Conservation (phyloP, 1,140 invertebrate genomes). For the Carposina sasakii region DNA sequence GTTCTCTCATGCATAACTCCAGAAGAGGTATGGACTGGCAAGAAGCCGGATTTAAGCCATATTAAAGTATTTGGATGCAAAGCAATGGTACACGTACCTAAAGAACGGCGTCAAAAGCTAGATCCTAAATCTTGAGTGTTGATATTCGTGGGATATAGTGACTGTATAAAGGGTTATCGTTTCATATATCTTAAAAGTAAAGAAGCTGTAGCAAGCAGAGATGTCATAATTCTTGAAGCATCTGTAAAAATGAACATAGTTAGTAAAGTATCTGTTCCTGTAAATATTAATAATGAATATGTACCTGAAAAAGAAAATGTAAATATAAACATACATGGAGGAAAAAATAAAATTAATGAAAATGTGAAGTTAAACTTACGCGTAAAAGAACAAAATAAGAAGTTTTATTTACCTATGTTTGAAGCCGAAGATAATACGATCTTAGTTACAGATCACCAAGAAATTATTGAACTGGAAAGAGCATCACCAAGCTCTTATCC, state of each 20-base stretch:
- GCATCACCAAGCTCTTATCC: too few species aligned
- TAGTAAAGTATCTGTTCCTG: too few species aligned
- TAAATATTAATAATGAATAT: too few species aligned
- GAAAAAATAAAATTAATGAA: too few species aligned
- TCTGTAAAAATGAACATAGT: neutral
- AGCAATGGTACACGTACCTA: constrained; percentile 45
- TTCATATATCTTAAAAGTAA: constrained; percentile 15
- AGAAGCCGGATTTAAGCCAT: constrained; percentile 33
- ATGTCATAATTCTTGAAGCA: constrained; percentile 17
- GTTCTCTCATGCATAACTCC: constrained; percentile 19
- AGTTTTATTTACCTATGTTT: too few species aligned
- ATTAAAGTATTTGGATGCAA: constrained; percentile 55
- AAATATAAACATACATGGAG: neutral
- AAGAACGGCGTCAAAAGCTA: constrained; percentile 35
- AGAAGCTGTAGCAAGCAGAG: constrained; percentile 19
- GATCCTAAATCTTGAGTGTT: constrained; percentile 34
- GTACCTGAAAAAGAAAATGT: neutral
- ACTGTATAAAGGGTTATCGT: constrained; percentile 33
- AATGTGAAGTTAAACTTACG: too few species aligned
- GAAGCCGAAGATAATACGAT: too few species aligned
- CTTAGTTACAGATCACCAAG: too few species aligned
- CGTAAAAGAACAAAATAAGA: too few species aligned
- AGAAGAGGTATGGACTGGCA: constrained; percentile 32
- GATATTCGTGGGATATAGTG: constrained; percentile 37
- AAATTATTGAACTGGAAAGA: too few species aligned